Evolutionary conservation across 2,113 vertebrate species (phyloP), one percentile per base, ranked within the genome.

Genomic region (Macrotus californicus): DNA sequence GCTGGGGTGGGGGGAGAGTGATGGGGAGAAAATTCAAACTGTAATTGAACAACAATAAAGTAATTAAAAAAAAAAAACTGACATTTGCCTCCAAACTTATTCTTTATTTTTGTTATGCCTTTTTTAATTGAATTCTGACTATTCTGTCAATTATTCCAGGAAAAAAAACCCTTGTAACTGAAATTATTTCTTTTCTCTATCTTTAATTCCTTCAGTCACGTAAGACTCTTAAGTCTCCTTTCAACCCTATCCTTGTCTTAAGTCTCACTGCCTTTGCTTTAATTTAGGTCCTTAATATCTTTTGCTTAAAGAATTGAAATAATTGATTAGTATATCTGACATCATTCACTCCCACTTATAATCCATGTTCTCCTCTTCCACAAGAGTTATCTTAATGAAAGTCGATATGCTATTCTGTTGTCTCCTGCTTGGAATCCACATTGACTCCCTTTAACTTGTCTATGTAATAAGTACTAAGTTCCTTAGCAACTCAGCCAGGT

Each of bases 251-350:
- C 12, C 11, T 82, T 15, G 43, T 66, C 64, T 67, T 73, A 77
- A 50, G 92, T 92, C 75, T 82, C 18, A 95, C 19, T 92, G 76
- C 10, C 16, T 21, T 72, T 89, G 12, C 15, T 34, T 87, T 91
- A 93, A 75, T 91, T 93, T 69, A 54, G 14, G 41, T 69, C 12
- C 11, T 89, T 2, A 1, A 79, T 92, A 89, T 69, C 22, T 90
- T 95, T 75, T 43, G 26, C 39, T 87, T 94, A 80, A 73, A 61
- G 10, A 88, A 73, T 54, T 64, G 11, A 21, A 96, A 93, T 92
- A 89, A 91, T 91, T 5, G 1, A 52, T 85, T 85, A 50, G 31
- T 61, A 43, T 84, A 36, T 83, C 19, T 85, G 52, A 91, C 13
- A 72, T 92, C 67, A 89, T 89, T 96, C 31, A 88, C 21, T 91